Evolutionary conservation across 2,797 vertebrate genomes (phyloP), one percentile per base, ranked within the genome.

Genomic region (Melanogrammus aeglefinus): DNA sequence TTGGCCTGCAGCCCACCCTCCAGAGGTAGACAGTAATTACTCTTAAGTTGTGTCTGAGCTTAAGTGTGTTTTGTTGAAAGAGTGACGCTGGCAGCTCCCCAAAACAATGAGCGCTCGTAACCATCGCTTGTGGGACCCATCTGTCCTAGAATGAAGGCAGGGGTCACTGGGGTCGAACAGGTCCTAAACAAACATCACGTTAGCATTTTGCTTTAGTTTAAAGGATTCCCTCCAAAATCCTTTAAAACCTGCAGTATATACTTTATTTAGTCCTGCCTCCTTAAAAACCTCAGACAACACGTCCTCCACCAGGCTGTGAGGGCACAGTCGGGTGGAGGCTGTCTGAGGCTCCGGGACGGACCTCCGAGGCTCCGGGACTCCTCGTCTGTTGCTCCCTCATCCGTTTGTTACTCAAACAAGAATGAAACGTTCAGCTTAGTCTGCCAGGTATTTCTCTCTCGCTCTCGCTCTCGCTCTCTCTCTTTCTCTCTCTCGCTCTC

Each of bases 391-490:
- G 57, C 57, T 24, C 57, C 51, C 18, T 24, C 57, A 2, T 1
- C 29, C 29, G 29, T 57, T 57, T 57, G 18, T 57, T 21, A 14
- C 21, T 66, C 57, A 66, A 66, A 18, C 8, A 8, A 24, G n/a
- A n/a, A n/a, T 9, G 18, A 8, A 63, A n/a, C 18, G 1, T 57
- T 63, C 21, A 24, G 57, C 57, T 63, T 24, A n/a, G n/a, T 63
- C 57, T 63, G 4, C 57, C 4, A 57, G 51, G 51, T 75, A 14
- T 29, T 8, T 73, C 29, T 77, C 31, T 80, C 27, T 74, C 47
- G 77, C 39, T 75, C 41, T 80, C 74, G 80, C 73, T 4, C 2
- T 79, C 9, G 39, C 66, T 77, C 6, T 80, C 36, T 66, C 47
- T 79, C 44, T 79, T 39, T 63, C 36, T 77, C 73, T 81, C n/a